phyloP scores from a whole-genome alignment of 2,888 invertebrate species.

The Pachliopta kotzebuea region DNA sequence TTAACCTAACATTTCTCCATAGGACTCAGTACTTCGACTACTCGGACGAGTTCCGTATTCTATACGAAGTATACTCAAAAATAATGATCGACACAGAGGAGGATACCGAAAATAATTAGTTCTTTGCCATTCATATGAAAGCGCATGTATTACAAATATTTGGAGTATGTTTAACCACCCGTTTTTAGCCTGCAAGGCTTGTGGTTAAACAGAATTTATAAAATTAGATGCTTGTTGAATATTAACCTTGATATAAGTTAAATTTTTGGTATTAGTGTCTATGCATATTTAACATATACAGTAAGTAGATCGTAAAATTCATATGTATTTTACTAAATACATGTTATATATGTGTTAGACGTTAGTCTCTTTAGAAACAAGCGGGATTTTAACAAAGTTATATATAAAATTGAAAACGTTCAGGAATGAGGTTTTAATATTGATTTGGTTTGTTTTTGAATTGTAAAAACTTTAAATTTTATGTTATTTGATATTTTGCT shows the following conservation, averaged over 20 bases:
- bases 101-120: neutral
- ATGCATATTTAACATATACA: neutral
- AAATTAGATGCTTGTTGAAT: conserved; percentile 2
- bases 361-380: neutral
- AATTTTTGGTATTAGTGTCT: neutral
- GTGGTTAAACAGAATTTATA: neutral
- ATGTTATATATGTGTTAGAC: neutral
- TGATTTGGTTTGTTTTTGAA: neutral
- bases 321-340: neutral
- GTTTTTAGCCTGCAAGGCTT: neutral
- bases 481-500: neutral
- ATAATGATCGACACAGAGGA: neutral
- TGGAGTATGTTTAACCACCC: neutral
- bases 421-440: neutral
- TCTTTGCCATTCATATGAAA: neutral
- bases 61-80: neutral
- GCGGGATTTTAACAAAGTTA: neutral
- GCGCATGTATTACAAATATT: neutral
- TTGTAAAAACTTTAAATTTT: neutral
- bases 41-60: neutral
- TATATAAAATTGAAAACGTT: neutral
- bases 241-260: neutral
- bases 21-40: neutral
- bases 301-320: neutral
- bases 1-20: neutral